These are phyloP conservation scores for Sebastes glaucus DNA, from an alignment of 2,797 vertebrate species.

Conservation along the genomic window DNA sequence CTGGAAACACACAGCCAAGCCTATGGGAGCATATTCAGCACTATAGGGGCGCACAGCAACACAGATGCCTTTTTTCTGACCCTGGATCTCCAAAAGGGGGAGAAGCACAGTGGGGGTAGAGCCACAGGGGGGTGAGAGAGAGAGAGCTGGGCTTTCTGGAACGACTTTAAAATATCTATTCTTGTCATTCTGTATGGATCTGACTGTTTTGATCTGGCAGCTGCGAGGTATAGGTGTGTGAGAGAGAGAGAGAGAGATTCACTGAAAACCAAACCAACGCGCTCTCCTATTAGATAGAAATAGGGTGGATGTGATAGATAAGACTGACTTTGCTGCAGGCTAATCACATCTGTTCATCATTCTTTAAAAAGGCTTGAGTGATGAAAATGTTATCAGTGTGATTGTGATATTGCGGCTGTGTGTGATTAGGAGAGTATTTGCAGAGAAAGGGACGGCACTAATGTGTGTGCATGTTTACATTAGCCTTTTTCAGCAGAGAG, in stretches of 20 bases:
- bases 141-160: slow-evolving; percentile 59
- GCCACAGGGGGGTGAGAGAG: slow-evolving; percentile 40
- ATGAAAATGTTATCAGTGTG: slow-evolving; percentile 17
- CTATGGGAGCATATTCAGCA: slow-evolving; percentile 66
- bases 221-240: slow-evolving; percentile 41
- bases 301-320: slow-evolving; percentile 23
- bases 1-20: slow-evolving; percentile 53
- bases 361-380: slow-evolving; percentile 15
- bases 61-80: slow-evolving; percentile 70
- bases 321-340: slow-evolving; percentile 37
- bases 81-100: slow-evolving; percentile 62
- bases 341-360: slow-evolving; percentile 50
- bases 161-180: slow-evolving; percentile 75
- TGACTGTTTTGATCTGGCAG: slow-evolving; percentile 74
- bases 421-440: slow-evolving; percentile 24
- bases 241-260: slow-evolving; percentile 22
- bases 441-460: not conserved
- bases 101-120: slow-evolving; percentile 61
- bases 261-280: slow-evolving; percentile 38
- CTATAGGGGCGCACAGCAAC: slow-evolving; percentile 58
- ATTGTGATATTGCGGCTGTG: slow-evolving; percentile 9
- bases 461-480: slow-evolving; percentile 13
- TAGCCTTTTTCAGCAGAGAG: slow-evolving; percentile 1
- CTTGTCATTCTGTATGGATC: slow-evolving; percentile 70
- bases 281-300: slow-evolving; percentile 43